These are phyloP conservation scores for Drosophila trapezifrons DNA, from an alignment of 1,140 invertebrate genomes.

Conservation along the genomic window DNA sequence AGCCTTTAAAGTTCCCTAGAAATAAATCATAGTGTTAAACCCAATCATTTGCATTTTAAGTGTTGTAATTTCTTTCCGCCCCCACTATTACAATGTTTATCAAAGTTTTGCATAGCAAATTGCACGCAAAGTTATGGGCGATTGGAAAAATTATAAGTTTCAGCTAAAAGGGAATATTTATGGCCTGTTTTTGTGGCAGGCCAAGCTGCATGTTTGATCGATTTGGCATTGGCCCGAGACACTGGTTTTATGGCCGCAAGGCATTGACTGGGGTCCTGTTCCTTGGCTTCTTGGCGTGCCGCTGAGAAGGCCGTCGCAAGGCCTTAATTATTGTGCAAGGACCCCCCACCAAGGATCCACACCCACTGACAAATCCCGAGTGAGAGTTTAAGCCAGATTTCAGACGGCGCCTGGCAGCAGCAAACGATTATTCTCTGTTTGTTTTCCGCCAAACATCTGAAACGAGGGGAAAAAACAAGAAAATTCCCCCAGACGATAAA, in stretches of 20 bases:
- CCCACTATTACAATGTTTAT: slow-evolving; percentile 4
- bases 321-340: slow-evolving; percentile 60
- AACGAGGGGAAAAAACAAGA: slow-evolving; percentile 10
- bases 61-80: not conserved
- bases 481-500: slow-evolving; percentile 23
- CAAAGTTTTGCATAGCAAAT: slow-evolving; percentile 21
- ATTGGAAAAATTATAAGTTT: slow-evolving; percentile 47
- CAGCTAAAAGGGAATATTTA: slow-evolving; percentile 27
- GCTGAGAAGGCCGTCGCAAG: slow-evolving; percentile 50
- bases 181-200: slow-evolving; percentile 28
- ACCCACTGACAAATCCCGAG: slow-evolving; percentile 8
- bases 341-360: slow-evolving; percentile 1
- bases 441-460: slow-evolving; percentile 13
- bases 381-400: slow-evolving; percentile 34
- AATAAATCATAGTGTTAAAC: not conserved
- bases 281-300: slow-evolving; percentile 41
- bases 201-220: slow-evolving; percentile 73
- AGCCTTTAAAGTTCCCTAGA: not conserved
- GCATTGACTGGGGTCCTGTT: slow-evolving; percentile 35
- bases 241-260: slow-evolving; percentile 30
- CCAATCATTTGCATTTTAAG: not conserved
- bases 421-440: slow-evolving; percentile 32
- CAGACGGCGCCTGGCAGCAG: slow-evolving; percentile 14
- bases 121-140: slow-evolving; percentile 34
- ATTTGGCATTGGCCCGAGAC: slow-evolving; percentile 55